phyloP scores from a whole-genome alignment of 2,797 vertebrate genomes.

The Cephalopachus bancanus region DNA sequence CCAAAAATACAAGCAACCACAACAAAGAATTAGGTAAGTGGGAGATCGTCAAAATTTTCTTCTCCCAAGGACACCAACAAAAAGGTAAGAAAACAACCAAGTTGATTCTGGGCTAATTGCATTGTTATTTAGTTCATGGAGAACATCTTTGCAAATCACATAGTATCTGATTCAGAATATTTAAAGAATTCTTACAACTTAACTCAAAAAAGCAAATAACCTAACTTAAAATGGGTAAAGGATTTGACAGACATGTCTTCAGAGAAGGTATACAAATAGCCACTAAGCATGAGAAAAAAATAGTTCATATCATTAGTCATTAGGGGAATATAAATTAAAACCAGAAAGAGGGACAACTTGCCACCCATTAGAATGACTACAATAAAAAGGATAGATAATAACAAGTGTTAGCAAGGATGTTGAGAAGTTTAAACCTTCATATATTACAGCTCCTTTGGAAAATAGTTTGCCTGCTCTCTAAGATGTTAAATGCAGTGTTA shows the following conservation, averaged over 20 bases:
- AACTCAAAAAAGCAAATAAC: slow-evolving; percentile 10
- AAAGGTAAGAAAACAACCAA: not conserved
- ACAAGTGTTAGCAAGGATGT: not conserved
- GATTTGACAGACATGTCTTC: slow-evolving; percentile 16
- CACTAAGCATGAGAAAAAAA: not conserved
- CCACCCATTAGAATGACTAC: not conserved
- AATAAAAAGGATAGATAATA: not conserved
- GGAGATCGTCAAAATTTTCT: not conserved
- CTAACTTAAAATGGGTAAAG: not conserved
- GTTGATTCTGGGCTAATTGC: no score
- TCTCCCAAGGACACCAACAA: not conserved
- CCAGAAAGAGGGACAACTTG: not conserved
- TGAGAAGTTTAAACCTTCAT: not conserved
- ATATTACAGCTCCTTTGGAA: not conserved
- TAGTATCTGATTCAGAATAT: not conserved
- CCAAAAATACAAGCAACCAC: slow-evolving; percentile 9
- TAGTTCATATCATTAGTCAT: not conserved
- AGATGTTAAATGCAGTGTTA: not conserved
- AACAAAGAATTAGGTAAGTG: slow-evolving; percentile 2
- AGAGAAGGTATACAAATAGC: not conserved
- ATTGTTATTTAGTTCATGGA: not conserved
- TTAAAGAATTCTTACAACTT: not conserved
- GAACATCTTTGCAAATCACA: not conserved
- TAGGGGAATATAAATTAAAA: slow-evolving; percentile 31
- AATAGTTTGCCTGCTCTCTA: not conserved